Conservation (phyloP, 2,888 invertebrate species). For the Hydraecia micacea region DNA sequence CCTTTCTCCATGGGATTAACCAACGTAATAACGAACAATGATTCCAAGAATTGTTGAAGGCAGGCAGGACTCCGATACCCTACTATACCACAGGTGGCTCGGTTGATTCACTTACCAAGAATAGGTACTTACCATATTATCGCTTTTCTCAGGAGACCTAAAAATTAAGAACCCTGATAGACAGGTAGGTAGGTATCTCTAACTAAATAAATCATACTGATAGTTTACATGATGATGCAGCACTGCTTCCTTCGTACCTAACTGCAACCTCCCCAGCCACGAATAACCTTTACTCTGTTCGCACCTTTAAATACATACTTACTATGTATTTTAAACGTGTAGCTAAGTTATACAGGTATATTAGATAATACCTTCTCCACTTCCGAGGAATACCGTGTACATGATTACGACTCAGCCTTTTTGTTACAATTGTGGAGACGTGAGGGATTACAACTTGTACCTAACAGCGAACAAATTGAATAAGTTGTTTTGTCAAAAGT, state of each 20-base stretch:
- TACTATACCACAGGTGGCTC: not conserved
- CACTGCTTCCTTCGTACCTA: not conserved
- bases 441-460: slow-evolving; percentile 77
- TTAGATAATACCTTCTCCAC: slow-evolving; percentile 12
- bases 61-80: not conserved
- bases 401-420: slow-evolving; percentile 72
- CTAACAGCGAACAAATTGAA: slow-evolving; percentile 87
- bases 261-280: not conserved
- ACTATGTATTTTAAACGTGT: not conserved
- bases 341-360: not conserved
- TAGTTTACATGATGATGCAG: not conserved
- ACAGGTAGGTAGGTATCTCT: not conserved
- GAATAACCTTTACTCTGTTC: not conserved
- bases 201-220: no score
- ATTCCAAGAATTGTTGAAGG: not conserved
- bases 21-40: not conserved
- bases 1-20: not conserved
- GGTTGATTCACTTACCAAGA: not conserved
- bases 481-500: slow-evolving; percentile 78
- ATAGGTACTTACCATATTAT: not conserved
- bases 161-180: not conserved
- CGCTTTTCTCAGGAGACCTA: not conserved
- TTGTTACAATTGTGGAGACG: slow-evolving; percentile 74
- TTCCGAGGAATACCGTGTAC: slow-evolving; percentile 26
- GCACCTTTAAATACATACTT: not conserved